Evolutionary conservation across 2,113 vertebrate genomes (phyloP).

Genomic region (Theristicus caerulescens): DNA sequence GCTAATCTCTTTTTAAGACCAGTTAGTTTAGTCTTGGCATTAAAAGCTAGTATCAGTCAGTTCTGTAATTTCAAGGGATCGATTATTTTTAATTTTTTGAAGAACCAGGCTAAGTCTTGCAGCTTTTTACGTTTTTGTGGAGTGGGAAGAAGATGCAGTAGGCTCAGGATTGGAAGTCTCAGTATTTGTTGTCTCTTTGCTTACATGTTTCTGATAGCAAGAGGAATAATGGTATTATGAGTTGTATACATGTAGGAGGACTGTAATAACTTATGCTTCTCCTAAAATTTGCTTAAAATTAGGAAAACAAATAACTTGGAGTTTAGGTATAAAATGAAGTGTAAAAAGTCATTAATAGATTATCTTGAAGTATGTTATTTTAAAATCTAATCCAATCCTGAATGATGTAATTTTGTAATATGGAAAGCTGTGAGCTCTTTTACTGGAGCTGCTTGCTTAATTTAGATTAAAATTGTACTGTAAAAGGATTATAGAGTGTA

Average conservation of each 20-base stretch:
- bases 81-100: neutral
- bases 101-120: neutral
- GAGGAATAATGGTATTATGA: neutral
- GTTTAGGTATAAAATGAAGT: neutral
- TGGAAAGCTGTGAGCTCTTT: constrained; percentile 2
- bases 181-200: neutral
- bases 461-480: constrained; percentile 12
- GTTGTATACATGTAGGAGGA: neutral
- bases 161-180: neutral
- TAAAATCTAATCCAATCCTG: neutral
- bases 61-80: neutral
- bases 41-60: neutral
- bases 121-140: neutral
- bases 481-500: constrained; percentile 19
- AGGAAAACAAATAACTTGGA: neutral
- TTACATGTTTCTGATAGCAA: neutral
- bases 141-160: neutral
- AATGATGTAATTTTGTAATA: neutral
- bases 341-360: neutral
- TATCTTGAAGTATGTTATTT: neutral
- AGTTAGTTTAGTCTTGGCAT: neutral
- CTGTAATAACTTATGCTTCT: neutral
- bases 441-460: constrained; percentile 17
- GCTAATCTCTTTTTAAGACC: neutral
- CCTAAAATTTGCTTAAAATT: neutral